Evolutionary conservation across 2,888 invertebrate species (phyloP), one percentile per base, ranked within the genome.

Genomic region (Mactromeris polynyma): DNA sequence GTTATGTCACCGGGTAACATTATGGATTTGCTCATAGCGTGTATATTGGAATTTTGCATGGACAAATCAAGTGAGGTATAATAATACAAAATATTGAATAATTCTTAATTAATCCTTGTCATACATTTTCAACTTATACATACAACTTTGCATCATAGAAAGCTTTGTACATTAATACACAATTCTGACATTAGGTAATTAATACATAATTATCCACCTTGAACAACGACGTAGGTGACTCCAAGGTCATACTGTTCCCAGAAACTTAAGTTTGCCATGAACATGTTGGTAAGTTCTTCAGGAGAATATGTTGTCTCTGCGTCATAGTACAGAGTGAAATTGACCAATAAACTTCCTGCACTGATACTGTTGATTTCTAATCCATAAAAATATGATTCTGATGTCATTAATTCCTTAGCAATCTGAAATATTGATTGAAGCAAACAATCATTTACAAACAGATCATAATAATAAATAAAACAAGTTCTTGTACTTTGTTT

Each of bases 341-440:
- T 85, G 2, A 89, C 84, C 1, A 89, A 31, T 21, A 90, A 46
- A 80, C 90, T 90, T 14, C 90, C 90, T 26, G 77, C 40, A 21
- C 69, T 79, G 7, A 90, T 33, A 64, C 40, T 78, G 36, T 77
- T 83, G 21, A 86, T 83, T 38, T 86, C 54, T 42, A 87, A 14
- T 40, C 85, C 89, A 83, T 83, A 82, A 81, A 36, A 81, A 33
- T 40, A 9, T 2, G 31, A 4, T 0, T 21, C 21, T 80, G 21
- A 46, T 3, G 40, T 36, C 31, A 46, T 46, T 17, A 80, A 42
- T 17, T 80, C 42, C 21, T 80, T 40, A 17, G 40, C 3, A 42
- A 80, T 80, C 79, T 80, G 79, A 42, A 80, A 80, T 19, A 17
- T 6, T 38, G n/a, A 26, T 64, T 26, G 26, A 64, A n/a, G 36